Base-by-base conservation (phyloP, 2,797 vertebrate species). In the Chrysocyon brachyurus region DNA sequence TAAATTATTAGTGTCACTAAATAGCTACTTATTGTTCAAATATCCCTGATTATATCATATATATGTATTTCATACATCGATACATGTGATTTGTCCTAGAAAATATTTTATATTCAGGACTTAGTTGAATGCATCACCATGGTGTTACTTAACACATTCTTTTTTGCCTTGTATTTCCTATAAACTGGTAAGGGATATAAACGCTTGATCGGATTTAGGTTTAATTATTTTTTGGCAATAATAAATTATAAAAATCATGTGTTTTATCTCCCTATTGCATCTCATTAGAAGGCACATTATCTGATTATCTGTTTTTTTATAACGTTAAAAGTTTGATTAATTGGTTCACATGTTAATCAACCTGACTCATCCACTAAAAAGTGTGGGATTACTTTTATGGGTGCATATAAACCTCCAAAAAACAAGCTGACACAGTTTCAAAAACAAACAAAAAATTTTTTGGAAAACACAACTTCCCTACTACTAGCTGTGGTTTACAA, bases 31-130 rank as follows among this genome's bases (percentile, higher is more conserved):
- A 70, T 73, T 90, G 12, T n/a, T 82, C 17, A 90, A 75, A 40
- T 81, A 54, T 61, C 14, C 40, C 28, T 36, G 7, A 75, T 81
- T 59, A 81, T 31, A 12, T 56, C 52, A 86, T 36, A 49, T 26
- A 73, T 40, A 61, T 46, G 16, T 78, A 91, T 63, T 33, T 91
- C 26, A 56, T 56, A 56, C 7, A 88, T 24, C 40, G 3, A n/a
- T 56, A 40, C 0, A 5, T n/a, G 6, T 61, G 21, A 84, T 72
- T 92, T 73, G 15, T 22, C 72, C 63, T 79, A 64, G 46, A 72
- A 95, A 92, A 95, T 59, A 85, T 28, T 95, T n/a, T 28, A 66
- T 36, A 79, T 89, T 40, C 26, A 33, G 3, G 57, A 81, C 79
- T 81, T 81, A 85, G 54, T 28, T 16, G 12, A 56, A 24, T 70